Conservation (phyloP, 2,888 invertebrate genomes). For the Lampropteryx suffumata region DNA sequence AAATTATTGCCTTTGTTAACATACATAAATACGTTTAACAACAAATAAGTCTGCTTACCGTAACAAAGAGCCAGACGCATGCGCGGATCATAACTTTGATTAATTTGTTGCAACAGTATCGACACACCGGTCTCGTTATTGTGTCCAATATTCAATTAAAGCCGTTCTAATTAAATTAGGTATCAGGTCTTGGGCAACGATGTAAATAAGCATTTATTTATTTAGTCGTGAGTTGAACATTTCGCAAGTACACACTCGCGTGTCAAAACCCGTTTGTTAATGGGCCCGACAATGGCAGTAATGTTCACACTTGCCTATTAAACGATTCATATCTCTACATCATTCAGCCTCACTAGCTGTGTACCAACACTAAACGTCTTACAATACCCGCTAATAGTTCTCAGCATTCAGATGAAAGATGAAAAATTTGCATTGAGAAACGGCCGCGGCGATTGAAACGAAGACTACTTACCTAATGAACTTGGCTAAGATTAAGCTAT, state of each 20-base stretch:
- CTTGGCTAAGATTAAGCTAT: background rate
- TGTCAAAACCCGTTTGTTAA: conserved; percentile 77
- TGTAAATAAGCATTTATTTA: conserved; percentile 71
- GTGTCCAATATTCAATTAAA: conserved; percentile 70
- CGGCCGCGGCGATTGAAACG: conserved; percentile 9
- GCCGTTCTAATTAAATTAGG: conserved; percentile 72
- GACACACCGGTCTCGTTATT: conserved; percentile 45
- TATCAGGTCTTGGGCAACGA: conserved; percentile 66
- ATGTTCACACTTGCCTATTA: conserved; percentile 76
- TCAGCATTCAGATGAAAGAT: conserved; percentile 43
- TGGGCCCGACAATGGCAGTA: conserved; percentile 65
- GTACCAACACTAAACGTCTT: conserved; percentile 50
- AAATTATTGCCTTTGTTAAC: conserved; percentile 57
- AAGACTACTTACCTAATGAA: conserved; percentile 19
- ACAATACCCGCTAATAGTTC: conserved; percentile 47
- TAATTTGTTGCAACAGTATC: conserved; percentile 59
- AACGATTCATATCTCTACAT: conserved; percentile 73
- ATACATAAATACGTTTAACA: conserved; percentile 44
- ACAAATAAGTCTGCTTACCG: conserved; percentile 44
- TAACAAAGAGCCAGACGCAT: conserved; percentile 49
- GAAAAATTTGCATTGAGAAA: conserved; percentile 43
- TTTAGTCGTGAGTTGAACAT: conserved; percentile 68
- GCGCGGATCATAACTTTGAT: conserved; percentile 61
- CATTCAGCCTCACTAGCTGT: conserved; percentile 61
- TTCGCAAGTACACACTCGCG: conserved; percentile 70